Evolutionary conservation across 2,113 vertebrate species (phyloP).

Genomic region (Phaetusa simplex): DNA sequence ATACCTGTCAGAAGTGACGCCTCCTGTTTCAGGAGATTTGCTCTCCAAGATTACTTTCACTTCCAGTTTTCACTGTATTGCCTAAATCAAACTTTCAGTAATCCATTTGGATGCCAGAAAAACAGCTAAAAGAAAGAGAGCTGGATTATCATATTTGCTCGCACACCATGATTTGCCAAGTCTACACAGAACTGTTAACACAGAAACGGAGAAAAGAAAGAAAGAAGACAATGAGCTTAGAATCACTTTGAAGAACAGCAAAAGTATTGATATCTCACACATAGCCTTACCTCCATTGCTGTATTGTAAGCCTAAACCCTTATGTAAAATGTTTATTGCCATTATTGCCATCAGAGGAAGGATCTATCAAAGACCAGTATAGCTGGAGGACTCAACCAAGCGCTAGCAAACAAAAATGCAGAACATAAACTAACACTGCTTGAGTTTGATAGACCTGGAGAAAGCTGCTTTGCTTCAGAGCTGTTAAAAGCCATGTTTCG

Average conservation of each 20-base stretch:
- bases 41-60: not conserved
- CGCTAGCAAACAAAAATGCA: not conserved
- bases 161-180: not conserved
- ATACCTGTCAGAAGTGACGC: not conserved
- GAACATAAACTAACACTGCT: not conserved
- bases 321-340: not conserved
- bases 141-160: not conserved
- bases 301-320: not conserved
- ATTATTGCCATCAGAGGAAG: not conserved
- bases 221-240: too few relatives aligned
- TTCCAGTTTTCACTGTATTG: not conserved
- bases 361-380: not conserved
- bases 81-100: not conserved
- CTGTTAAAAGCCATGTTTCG: not conserved
- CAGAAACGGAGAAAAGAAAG: not conserved
- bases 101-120: not conserved
- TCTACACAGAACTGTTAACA: not conserved
- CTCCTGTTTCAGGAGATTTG: not conserved
- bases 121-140: not conserved
- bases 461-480: not conserved
- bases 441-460: not conserved
- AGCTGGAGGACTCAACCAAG: not conserved
- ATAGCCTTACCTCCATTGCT: not conserved
- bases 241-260: not conserved
- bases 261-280: not conserved